Percentiles rank a stretch among this genome's conserved stretches.
These are phyloP conservation scores for Paradoxurus hermaphroditus DNA, from an alignment of 2,113 vertebrate genomes.

Conservation along the genomic window DNA sequence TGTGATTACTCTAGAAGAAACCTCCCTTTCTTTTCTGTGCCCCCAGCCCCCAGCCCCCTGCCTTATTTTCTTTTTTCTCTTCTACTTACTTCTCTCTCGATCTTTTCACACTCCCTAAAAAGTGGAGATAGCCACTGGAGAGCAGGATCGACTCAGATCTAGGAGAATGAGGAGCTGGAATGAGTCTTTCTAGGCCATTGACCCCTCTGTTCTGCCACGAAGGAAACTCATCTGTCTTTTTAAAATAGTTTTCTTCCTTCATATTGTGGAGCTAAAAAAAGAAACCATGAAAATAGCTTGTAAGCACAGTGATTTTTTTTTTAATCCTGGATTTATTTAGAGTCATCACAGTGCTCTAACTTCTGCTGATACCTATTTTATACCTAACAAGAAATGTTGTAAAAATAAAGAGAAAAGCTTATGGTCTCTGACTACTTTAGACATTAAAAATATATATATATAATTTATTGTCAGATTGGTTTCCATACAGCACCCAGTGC, in stretches of 20 bases:
- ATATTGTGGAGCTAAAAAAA: neutral
- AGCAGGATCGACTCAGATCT: neutral
- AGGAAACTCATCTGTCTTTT: neutral
- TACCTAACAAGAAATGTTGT: neutral
- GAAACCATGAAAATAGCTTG: neutral
- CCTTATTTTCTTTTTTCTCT: neutral
- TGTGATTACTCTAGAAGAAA: neutral
- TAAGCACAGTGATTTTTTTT: neutral
- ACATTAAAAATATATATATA: too few species aligned
- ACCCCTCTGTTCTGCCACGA: neutral
- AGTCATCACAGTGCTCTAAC: neutral
- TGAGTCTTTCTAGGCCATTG: neutral
- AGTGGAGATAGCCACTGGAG: rapidly evolving
- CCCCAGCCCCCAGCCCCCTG: neutral
- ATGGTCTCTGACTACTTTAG: neutral
- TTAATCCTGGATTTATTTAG: neutral
- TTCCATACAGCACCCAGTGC: too few species aligned
- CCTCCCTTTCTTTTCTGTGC: neutral
- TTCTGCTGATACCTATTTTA: neutral
- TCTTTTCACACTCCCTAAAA: neutral
- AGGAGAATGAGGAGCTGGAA: neutral
- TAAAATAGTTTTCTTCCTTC: neutral
- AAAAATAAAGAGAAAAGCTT: neutral
- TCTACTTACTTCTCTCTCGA: neutral
- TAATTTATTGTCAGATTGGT: too few species aligned